Evolutionary conservation across 2,113 vertebrate species (phyloP).

Genomic region (Callipepla californica): DNA sequence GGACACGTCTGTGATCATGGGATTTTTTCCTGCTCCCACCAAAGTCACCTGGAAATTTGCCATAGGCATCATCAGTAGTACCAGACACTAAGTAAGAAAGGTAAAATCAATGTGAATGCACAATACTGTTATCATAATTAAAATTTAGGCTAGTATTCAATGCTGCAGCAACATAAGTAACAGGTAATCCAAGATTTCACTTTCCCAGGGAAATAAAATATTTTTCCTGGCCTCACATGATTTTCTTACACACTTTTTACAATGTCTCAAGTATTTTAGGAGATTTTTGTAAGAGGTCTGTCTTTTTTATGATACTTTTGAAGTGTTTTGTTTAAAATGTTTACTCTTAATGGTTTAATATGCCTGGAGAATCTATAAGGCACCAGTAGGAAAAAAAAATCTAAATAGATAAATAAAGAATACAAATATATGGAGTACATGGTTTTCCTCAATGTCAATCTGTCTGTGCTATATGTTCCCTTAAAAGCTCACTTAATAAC

Average conservation of each 20-base stretch:
- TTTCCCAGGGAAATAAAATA: conserved; percentile 56
- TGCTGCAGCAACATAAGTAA: conserved; percentile 1
- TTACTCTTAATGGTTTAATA: conserved; percentile 40
- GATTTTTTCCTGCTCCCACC: background rate
- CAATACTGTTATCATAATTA: conserved; percentile 13
- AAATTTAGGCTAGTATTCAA: background rate
- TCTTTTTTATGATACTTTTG: conserved; percentile 43
- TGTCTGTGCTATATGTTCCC: background rate
- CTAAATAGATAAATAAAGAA: conserved; percentile 61
- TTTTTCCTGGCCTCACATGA: conserved; percentile 59
- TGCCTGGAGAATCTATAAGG: background rate
- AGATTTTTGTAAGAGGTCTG: conserved; percentile 4
- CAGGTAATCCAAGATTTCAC: conserved; percentile 52
- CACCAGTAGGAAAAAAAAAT: conserved; percentile 12
- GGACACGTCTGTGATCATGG: background rate
- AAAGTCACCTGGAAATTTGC: background rate
- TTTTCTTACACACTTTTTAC: conserved; percentile 60
- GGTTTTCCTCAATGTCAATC: conserved; percentile 50
- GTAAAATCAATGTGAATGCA: background rate
- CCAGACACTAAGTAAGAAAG: background rate
- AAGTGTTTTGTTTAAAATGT: conserved; percentile 46
- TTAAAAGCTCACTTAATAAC: background rate
- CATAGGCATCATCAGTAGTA: background rate
- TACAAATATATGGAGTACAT: background rate
- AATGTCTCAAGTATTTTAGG: conserved; percentile 39